Base-by-base conservation (phyloP, 2,888 invertebrate genomes). In the Calameuta filiformis region DNA sequence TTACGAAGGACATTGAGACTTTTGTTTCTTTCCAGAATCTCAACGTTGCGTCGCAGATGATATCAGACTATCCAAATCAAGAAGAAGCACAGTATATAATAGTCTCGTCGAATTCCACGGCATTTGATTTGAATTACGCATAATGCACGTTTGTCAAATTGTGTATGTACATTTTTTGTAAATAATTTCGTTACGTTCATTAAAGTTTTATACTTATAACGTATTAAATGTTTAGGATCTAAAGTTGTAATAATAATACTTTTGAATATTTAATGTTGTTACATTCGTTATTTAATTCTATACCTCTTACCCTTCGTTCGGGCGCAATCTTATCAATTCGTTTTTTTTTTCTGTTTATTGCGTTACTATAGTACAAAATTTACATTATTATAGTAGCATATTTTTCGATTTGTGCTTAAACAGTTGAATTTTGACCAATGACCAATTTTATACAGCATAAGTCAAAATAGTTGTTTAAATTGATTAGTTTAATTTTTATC, bases 21-120 rank as follows among this genome's bases (percentile, higher is more conserved):
- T 35, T 78, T 33, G 35, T 35, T 79, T 76, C 76, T 80, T 85
- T 87, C 68, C 84, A 88, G 85, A 86, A 79, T 75, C 80, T 84
- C 34, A 85, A 84, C 73, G 78, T 82, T 15, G 40, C 83, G 37
- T 80, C 84, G 35, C 79, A 82, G 76, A 75, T 79, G 71, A 81
- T 85, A 75, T 75, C 84, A 23, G 81, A 85, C 79, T 84, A 80
- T 75, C 78, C 77, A 73, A 81, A 69, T 73, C 73, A 80, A n/a
- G 82, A 81, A 15, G 78, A 35, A 69, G 76, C 76, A 3, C 40
- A 79, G 15, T 83, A 78, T 37, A 73, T 79, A 31, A 76, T 81
- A 74, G 23, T 83, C 40, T 77, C 83, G 34, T 35, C 80, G n/a
- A 82, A 69, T 75, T 79, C 80, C 23, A n/a, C 79, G 37, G 80